Evolutionary conservation across 2,113 vertebrate genomes (phyloP).

Genomic region (Cololabis saira): DNA sequence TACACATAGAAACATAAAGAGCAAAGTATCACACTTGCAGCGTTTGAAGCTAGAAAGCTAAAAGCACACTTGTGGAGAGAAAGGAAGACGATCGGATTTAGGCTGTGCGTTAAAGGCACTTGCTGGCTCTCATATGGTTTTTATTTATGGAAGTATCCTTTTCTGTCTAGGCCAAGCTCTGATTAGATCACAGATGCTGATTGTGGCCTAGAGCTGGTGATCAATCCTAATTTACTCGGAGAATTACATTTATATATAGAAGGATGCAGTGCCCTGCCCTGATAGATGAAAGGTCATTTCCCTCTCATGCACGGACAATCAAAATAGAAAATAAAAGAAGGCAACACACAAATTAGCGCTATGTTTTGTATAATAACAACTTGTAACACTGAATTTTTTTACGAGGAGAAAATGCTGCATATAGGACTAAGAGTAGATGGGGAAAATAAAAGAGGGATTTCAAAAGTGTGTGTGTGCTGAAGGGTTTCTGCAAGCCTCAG

Average conservation of each 20-base stretch:
- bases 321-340: slow-evolving; percentile 23
- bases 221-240: slow-evolving; percentile 82
- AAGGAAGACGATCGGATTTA: slow-evolving; percentile 76
- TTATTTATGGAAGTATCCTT: slow-evolving; percentile 83
- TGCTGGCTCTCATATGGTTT: slow-evolving; percentile 78
- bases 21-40: slow-evolving; percentile 58
- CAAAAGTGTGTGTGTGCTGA: slow-evolving; percentile 22
- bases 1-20: slow-evolving; percentile 19
- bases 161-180: slow-evolving; percentile 68
- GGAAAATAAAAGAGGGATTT: background rate
- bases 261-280: slow-evolving; percentile 73
- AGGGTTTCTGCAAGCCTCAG: slow-evolving; percentile 53
- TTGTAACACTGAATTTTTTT: background rate
- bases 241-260: slow-evolving; percentile 81
- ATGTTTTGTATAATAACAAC: slow-evolving; percentile 38
- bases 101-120: slow-evolving; percentile 71
- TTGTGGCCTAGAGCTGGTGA: slow-evolving; percentile 79
- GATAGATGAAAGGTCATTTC: slow-evolving; percentile 72
- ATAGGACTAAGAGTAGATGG: slow-evolving; percentile 33
- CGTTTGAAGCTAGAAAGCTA: slow-evolving; percentile 65
- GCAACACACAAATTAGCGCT: slow-evolving; percentile 8
- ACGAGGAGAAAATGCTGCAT: slow-evolving; percentile 35
- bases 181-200: slow-evolving; percentile 81
- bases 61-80: slow-evolving; percentile 80
- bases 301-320: slow-evolving; percentile 55